These are phyloP conservation scores for Morelia viridis DNA, from an alignment of 2,797 vertebrate genomes.

Conservation along the genomic window DNA sequence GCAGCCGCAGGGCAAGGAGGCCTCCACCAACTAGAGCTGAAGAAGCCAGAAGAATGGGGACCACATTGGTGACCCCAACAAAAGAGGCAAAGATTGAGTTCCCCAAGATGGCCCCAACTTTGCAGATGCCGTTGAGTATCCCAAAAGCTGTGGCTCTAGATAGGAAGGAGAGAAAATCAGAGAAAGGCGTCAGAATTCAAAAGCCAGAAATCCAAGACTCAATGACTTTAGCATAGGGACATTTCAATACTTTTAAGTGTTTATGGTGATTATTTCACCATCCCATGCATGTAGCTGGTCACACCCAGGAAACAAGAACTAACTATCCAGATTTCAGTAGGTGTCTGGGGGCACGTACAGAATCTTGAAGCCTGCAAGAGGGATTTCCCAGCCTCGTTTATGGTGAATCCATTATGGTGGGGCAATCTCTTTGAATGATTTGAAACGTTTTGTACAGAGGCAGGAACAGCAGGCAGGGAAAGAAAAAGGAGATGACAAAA, in stretches of 20 bases:
- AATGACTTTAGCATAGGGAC: not conserved
- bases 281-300: not conserved
- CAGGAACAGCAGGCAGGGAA: not conserved
- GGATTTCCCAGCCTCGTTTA: not conserved
- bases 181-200: constrained; percentile 1
- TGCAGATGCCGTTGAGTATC: constrained; percentile 90
- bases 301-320: not conserved
- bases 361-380: not conserved
- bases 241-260: not conserved
- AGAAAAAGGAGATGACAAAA: not conserved
- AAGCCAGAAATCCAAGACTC: not conserved
- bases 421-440: not conserved
- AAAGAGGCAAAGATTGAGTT: constrained; percentile 95
- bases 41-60: constrained; percentile 95
- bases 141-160: constrained; percentile 92
- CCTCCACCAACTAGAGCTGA: constrained; percentile 90
- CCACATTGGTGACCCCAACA: constrained; percentile 90
- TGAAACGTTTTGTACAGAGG: not conserved
- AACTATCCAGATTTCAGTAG: not conserved
- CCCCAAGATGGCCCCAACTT: constrained; percentile 90
- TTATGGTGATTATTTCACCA: not conserved
- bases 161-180: constrained; percentile 44
- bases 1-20: constrained; percentile 89
- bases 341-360: not conserved
- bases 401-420: not conserved